A percentile compares a stretch with the other conserved stretches of the same genome.
These are phyloP conservation scores for Bruchidius siliquastri DNA, from an alignment of 2,888 invertebrate species.

Conservation along the genomic window DNA sequence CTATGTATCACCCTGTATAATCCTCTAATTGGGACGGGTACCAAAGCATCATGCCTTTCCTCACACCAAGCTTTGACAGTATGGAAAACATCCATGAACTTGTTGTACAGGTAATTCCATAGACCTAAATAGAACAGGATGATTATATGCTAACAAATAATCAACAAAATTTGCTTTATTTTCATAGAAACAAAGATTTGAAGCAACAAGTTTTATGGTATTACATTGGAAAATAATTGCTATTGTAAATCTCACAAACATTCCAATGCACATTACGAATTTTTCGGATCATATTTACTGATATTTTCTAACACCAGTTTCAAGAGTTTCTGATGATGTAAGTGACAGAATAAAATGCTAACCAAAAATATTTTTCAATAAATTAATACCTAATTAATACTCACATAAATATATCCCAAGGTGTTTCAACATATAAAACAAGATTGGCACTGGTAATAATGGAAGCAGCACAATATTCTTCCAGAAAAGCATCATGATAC, in stretches of 20 bases:
- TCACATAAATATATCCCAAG: constrained; percentile 42
- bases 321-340: too few species aligned
- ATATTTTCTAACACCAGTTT: too few species aligned
- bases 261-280: too few species aligned
- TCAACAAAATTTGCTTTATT: background rate
- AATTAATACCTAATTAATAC: background rate
- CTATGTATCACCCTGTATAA: constrained; percentile 65
- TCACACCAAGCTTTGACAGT: constrained; percentile 56
- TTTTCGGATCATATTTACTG: too few species aligned
- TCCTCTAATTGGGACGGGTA: constrained; percentile 75
- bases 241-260: too few species aligned
- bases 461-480: constrained; percentile 79
- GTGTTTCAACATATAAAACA: constrained; percentile 61
- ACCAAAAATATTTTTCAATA: too few species aligned
- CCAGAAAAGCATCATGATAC: constrained; percentile 79
- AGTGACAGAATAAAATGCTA: too few species aligned
- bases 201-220: too few species aligned
- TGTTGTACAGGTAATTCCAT: constrained; percentile 50
- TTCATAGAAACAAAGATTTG: too few species aligned
- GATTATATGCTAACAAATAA: background rate
- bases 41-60: constrained; percentile 61
- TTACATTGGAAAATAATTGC: too few species aligned
- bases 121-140: constrained; percentile 44
- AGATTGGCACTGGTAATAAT: constrained; percentile 71
- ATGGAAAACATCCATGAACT: constrained; percentile 25